These are phyloP conservation scores for Lithosia quadra DNA, from an alignment of 2,888 invertebrate species.

Conservation along the genomic window DNA sequence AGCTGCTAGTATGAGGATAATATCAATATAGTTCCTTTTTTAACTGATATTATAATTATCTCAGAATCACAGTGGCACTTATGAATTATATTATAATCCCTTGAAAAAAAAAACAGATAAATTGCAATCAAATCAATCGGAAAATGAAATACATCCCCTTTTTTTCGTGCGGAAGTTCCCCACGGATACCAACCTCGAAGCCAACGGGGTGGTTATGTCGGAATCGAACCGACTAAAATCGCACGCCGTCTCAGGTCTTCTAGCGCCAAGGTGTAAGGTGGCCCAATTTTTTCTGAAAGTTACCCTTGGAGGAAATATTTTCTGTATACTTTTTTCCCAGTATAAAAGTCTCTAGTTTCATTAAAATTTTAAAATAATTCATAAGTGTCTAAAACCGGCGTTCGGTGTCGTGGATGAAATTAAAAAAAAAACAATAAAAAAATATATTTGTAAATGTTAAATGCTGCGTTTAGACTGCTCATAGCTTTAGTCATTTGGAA, in stretches of 20 bases:
- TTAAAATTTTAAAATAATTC: conserved; percentile 15
- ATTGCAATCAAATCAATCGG: too few relatives aligned
- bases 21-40: conserved; percentile 12
- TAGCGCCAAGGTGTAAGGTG: too few relatives aligned
- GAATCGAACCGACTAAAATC: too few relatives aligned
- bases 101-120: too few relatives aligned
- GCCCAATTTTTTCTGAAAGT: too few relatives aligned
- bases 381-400: conserved; percentile 56
- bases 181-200: too few relatives aligned
- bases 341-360: neutral
- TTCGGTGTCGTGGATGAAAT: conserved; percentile 67
- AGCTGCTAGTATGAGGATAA: conserved; percentile 1
- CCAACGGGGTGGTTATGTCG: too few relatives aligned
- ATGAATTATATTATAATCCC: conserved; percentile 3
- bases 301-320: too few relatives aligned
- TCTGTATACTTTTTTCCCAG: too few relatives aligned
- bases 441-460: conserved; percentile 51
- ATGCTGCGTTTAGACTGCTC: conserved; percentile 73
- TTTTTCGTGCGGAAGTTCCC: too few relatives aligned
- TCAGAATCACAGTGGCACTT: conserved; percentile 14
- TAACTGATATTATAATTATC: conserved; percentile 4
- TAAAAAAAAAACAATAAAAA: conserved; percentile 33
- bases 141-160: too few relatives aligned
- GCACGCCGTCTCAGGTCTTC: too few relatives aligned
- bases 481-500: conserved; percentile 57